A percentile compares a stretch with the other conserved stretches of the same genome.
Conservation (phyloP, 2,797 vertebrate species). For the Neosilurus mollespiculum region DNA sequence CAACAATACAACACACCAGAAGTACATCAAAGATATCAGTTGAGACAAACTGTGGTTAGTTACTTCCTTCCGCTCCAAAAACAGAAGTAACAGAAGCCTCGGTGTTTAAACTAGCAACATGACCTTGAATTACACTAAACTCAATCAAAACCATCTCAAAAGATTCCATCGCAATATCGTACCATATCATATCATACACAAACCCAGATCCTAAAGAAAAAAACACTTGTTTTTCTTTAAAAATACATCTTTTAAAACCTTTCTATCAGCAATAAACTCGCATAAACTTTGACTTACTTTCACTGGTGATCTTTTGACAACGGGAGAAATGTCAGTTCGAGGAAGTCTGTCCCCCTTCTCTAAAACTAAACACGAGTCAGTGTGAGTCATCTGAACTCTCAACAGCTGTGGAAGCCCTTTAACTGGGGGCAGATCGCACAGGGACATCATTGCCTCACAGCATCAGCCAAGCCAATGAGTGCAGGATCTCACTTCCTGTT, state of each 20-base stretch:
- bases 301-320: background rate
- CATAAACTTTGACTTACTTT: slow-evolving; percentile 10
- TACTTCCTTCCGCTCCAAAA: background rate
- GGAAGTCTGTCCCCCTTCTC: slow-evolving; percentile 37
- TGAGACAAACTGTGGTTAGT: background rate
- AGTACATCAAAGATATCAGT: background rate
- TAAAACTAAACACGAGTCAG: slow-evolving; percentile 20
- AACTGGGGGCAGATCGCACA: slow-evolving; percentile 15
- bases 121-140: background rate
- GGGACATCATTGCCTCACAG: slow-evolving; percentile 27
- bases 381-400: slow-evolving; percentile 29
- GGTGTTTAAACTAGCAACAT: background rate
- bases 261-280: background rate
- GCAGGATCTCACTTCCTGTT: slow-evolving; percentile 40
- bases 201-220: background rate
- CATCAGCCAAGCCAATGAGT: slow-evolving; percentile 35
- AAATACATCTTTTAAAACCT: background rate
- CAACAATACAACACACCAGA: no score
- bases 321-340: background rate
- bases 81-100: no score
- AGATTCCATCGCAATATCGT: no score
- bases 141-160: no score
- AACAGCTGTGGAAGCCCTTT: slow-evolving; percentile 40
- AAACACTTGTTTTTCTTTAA: background rate
- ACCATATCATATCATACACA: background rate